Conservation (phyloP, 2,113 vertebrate genomes). For the Corythaeola cristata region DNA sequence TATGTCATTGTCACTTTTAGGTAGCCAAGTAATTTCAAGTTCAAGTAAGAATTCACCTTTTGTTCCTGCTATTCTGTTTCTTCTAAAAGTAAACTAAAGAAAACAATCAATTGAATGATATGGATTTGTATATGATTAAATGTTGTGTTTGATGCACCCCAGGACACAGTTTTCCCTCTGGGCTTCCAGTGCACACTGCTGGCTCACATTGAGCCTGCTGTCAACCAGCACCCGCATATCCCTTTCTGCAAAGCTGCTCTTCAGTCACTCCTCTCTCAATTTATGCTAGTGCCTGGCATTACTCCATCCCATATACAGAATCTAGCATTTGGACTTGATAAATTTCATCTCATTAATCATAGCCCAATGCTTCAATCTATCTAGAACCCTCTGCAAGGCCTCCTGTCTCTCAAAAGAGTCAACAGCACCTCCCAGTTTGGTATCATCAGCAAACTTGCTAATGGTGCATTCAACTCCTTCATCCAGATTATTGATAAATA, state of each 20-base stretch:
- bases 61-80: background rate
- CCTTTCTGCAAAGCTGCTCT: background rate
- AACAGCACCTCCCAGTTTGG: too few species aligned
- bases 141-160: too few species aligned
- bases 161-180: background rate
- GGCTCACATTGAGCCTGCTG: too few species aligned
- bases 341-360: background rate
- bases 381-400: background rate
- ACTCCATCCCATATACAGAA: background rate
- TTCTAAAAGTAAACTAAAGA: background rate
- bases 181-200: rapidly evolving
- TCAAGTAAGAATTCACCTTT: background rate
- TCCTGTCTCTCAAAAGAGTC: background rate
- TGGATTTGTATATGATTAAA: background rate
- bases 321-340: background rate
- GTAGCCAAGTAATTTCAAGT: background rate
- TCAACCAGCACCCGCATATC: background rate
- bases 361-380: background rate
- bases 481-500: too few species aligned
- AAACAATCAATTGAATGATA: background rate
- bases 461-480: too few species aligned
- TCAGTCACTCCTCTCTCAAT: background rate
- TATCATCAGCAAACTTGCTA: too few species aligned
- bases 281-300: background rate
- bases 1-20: background rate